Evolutionary conservation across 2,113 vertebrate species (phyloP), one percentile per base, ranked within the genome.

Genomic region (Xiphophorus maculatus): DNA sequence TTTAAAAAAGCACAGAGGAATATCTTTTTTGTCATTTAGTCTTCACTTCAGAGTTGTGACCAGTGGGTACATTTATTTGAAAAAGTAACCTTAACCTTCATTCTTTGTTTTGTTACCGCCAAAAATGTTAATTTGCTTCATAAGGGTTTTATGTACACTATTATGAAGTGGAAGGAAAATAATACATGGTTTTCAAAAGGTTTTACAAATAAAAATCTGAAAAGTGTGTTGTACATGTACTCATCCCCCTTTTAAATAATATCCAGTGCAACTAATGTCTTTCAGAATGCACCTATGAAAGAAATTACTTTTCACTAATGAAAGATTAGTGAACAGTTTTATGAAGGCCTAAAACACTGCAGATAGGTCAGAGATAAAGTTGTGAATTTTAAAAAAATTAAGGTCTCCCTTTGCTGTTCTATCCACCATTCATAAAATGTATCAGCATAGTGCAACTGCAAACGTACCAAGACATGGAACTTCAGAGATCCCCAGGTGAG

Each of bases 1-100:
- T 35, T 33, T 35, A 10, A 37, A 68, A 66, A 62, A 77, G 28
- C 73, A 14, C 67, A 84, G 83, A 71, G 67, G 64, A 71, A 74
- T 51, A 80, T 75, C 3, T 33, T 3, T 75, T 69, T 22, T 14
- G 62, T 78, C 78, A 66, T 71, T 65, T 11, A 33, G 77, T 33
- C 82, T 71, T 72, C 58, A 74, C 74, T 28, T 78, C 75, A 74
- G 65, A 69, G 12, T 10, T 37, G 9, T 10, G 32, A 35, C 44
- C 44, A 5, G 44, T 19, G 5, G 15, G 5, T 48, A 48, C 44
- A 19, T 5, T 48, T 0, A 17, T 48, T 7, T 48, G 17, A 48
- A 48, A 48, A 17, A 48, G 17, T 3, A n/a, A 58, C 25, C 25
- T n/a, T 25, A n/a, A 58, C 25, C 51, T 10, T n/a, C 51, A n/a